Conservation (phyloP, 2,113 vertebrate genomes). For the Riparia riparia region DNA sequence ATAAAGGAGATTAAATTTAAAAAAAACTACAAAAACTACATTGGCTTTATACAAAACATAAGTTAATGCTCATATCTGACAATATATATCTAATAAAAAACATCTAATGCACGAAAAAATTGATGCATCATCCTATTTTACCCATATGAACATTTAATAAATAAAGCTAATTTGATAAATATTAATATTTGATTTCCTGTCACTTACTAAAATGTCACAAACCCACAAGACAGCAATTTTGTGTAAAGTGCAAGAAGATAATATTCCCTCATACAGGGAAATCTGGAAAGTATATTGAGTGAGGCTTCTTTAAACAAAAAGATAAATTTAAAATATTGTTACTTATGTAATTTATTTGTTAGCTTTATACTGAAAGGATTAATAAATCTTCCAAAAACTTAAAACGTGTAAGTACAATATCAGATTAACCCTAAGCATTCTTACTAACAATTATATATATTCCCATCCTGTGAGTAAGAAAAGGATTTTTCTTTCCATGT, state of each 20-base stretch:
- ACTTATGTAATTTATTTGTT: background rate
- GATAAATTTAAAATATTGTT: background rate
- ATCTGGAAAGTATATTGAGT: background rate
- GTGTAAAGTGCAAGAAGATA: background rate
- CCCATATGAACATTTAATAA: background rate
- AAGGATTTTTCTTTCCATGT: background rate
- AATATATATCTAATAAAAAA: background rate
- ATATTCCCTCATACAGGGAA: background rate
- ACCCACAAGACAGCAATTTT: background rate
- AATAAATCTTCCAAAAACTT: background rate
- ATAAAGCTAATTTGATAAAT: background rate
- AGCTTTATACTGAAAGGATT: background rate
- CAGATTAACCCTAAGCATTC: background rate
- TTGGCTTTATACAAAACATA: background rate
- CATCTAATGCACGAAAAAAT: background rate
- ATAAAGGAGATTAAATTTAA: background rate
- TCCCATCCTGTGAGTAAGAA: background rate
- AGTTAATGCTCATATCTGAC: background rate
- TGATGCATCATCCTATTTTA: background rate
- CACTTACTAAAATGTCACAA: background rate
- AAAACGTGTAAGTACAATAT: background rate
- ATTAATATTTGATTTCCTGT: background rate
- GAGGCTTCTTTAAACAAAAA: background rate
- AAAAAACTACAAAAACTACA: rapidly evolving
- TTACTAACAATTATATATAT: background rate